Conservation (phyloP, 2,797 vertebrate genomes). For the Antrozous pallidus region DNA sequence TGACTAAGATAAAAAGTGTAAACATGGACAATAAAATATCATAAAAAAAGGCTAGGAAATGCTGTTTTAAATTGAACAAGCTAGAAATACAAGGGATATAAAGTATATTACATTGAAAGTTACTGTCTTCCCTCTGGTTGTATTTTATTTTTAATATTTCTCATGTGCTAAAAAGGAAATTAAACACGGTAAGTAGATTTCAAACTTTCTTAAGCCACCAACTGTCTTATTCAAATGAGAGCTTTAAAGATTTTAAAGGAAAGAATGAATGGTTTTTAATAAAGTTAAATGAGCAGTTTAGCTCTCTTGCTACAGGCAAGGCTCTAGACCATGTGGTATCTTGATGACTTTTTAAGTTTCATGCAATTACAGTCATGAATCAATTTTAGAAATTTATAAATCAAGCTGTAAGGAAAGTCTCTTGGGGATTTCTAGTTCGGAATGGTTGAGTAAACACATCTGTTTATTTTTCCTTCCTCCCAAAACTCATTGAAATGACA, state of each 20-base stretch:
- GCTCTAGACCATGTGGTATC: neutral
- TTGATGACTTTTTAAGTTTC: constrained; percentile 21
- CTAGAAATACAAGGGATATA: neutral
- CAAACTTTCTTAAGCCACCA: neutral
- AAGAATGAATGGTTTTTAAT: constrained; percentile 7
- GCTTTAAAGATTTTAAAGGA: neutral
- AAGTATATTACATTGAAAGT: neutral
- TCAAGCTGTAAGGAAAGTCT: neutral
- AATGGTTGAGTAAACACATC: neutral
- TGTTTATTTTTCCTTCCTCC: neutral
- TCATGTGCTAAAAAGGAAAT: neutral
- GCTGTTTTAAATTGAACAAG: neutral
- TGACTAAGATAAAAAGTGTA: neutral
- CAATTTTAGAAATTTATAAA: neutral
- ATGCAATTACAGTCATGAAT: neutral
- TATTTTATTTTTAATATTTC: constrained; percentile 34
- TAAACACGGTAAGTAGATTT: neutral
- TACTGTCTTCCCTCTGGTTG: neutral
- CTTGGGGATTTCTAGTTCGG: neutral
- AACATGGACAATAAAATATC: neutral
- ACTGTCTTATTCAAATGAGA: constrained; percentile 4
- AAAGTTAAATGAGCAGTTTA: neutral
- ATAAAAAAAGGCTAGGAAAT: neutral
- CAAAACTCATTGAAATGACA: neutral
- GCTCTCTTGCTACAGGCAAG: neutral